Evolutionary conservation across 2,113 vertebrate species (phyloP).

Genomic region (Cavia porcellus): DNA sequence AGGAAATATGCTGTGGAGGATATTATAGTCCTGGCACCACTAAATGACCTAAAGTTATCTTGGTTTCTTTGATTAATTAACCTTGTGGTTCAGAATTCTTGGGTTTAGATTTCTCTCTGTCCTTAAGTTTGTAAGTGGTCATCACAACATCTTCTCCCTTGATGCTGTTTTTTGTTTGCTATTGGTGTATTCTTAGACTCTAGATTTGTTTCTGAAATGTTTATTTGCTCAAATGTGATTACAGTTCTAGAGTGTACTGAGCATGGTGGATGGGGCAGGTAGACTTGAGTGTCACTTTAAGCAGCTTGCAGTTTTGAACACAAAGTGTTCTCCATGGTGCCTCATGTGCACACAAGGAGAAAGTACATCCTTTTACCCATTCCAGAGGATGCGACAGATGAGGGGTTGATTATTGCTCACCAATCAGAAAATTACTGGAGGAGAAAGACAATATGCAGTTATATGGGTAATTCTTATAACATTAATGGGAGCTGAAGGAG

Average conservation of each 20-base stretch:
- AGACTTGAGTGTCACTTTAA: not conserved
- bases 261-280: rapidly evolving
- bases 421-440: not conserved
- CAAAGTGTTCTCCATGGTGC: not conserved
- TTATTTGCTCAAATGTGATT: not conserved
- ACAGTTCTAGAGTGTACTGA: not conserved
- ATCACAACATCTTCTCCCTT: not conserved
- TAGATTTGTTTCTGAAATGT: not conserved
- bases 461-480: not conserved
- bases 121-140: not conserved
- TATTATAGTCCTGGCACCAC: slow-evolving; percentile 60
- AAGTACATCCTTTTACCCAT: not conserved
- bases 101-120: not conserved
- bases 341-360: not conserved
- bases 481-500: not conserved
- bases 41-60: slow-evolving; percentile 64
- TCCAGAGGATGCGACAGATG: not conserved
- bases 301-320: not conserved
- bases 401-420: not conserved
- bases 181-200: not conserved
- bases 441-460: not conserved
- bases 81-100: slow-evolving; percentile 63
- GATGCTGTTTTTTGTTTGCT: not conserved
- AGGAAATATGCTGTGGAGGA: slow-evolving; percentile 54
- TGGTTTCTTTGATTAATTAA: slow-evolving; percentile 79